Conservation (phyloP, 1,140 invertebrate species). For the Drosophila aff. region DNA sequence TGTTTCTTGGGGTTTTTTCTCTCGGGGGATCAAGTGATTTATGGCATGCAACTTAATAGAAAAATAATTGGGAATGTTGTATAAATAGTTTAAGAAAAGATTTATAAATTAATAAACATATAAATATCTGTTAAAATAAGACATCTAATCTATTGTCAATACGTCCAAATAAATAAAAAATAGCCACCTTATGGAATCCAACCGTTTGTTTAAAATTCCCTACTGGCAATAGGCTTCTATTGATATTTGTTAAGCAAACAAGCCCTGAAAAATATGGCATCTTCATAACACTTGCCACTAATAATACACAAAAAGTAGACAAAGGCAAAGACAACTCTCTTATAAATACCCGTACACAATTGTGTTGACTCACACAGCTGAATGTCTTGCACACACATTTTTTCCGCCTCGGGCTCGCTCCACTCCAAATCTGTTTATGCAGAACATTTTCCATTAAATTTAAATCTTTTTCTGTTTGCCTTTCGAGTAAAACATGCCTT, state of each 20-base stretch:
- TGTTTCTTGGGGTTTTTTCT: conserved; percentile 3
- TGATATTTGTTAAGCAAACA: conserved; percentile 8
- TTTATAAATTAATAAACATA: neutral
- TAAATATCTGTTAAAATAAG: neutral
- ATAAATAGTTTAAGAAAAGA: neutral
- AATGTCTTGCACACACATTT: conserved; percentile 6
- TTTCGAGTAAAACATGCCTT: conserved; percentile 22
- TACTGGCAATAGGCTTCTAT: neutral
- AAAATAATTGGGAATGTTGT: neutral
- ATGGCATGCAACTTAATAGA: neutral
- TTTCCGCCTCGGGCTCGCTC: neutral
- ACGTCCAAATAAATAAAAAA: neutral
- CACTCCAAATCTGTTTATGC: conserved; percentile 44
- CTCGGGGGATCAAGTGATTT: neutral
- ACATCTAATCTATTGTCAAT: neutral
- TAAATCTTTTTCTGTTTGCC: conserved; percentile 45
- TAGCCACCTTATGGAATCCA: neutral
- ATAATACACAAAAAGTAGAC: conserved; percentile 3
- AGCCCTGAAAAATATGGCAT: neutral
- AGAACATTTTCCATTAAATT: conserved; percentile 45
- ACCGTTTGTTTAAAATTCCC: neutral
- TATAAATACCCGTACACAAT: conserved; percentile 12
- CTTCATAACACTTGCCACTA: conserved; percentile 13
- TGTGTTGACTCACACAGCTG: neutral
- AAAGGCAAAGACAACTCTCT: neutral